These are phyloP conservation scores for Synergus laeviventris DNA, from an alignment of 2,888 invertebrate genomes.

Conservation along the genomic window DNA sequence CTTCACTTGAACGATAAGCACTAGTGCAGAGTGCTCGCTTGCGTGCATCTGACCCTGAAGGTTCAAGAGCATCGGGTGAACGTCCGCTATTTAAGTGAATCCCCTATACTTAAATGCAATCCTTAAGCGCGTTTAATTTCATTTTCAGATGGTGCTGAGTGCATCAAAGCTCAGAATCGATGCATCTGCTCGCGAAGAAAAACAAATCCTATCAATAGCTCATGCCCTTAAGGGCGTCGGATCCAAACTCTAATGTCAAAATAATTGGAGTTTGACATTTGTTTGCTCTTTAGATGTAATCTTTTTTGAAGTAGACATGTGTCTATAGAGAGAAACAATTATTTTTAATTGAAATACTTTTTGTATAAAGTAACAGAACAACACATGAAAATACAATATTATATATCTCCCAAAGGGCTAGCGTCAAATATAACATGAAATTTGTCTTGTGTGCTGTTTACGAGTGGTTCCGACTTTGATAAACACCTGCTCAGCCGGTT, in stretches of 20 bases:
- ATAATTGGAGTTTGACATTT: too few species aligned
- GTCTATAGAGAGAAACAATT: too few species aligned
- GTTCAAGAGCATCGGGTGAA: conserved; percentile 48
- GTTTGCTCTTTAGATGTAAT: too few species aligned
- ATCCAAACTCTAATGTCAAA: too few species aligned
- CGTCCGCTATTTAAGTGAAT: conserved; percentile 43
- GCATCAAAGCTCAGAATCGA: conserved; percentile 18
- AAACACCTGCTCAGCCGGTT: conserved; percentile 18
- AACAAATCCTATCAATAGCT: conserved; percentile 10
- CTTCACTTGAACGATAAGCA: conserved; percentile 29
- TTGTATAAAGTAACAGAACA: not conserved
- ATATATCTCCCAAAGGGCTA: not conserved
- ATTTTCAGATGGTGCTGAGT: conserved; percentile 22
- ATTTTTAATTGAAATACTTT: too few species aligned
- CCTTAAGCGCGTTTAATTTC: conserved; percentile 36
- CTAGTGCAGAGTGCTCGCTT: conserved; percentile 25
- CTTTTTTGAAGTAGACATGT: too few species aligned
- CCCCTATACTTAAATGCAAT: conserved; percentile 24
- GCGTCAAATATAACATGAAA: not conserved
- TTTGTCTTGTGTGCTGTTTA: not conserved
- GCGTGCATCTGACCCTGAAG: conserved; percentile 43
- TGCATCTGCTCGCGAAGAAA: conserved; percentile 3
- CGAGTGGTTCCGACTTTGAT: not conserved
- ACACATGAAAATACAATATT: not conserved
- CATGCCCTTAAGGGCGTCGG: not conserved